Evolutionary conservation across 1,140 invertebrate genomes (phyloP).

Genomic region (Apis cerana): DNA sequence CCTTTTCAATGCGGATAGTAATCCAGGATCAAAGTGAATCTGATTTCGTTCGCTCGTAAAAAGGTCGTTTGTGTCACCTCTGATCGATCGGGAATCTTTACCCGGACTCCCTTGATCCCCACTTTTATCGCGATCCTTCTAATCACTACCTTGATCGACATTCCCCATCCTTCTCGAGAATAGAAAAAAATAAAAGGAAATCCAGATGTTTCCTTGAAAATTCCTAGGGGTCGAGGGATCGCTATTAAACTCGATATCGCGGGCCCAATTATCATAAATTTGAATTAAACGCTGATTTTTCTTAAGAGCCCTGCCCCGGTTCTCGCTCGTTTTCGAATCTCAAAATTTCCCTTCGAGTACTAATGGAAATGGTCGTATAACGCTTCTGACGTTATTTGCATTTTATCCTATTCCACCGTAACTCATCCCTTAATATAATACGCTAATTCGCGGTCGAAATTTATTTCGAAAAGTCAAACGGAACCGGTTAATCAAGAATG

Average conservation of each 20-base stretch:
- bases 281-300: slow-evolving; percentile 26
- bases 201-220: neutral
- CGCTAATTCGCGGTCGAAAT: neutral
- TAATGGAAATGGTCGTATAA: neutral
- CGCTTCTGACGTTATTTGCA: neutral
- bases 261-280: slow-evolving; percentile 37
- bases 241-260: slow-evolving; percentile 22
- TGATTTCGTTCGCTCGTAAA: slow-evolving; percentile 5
- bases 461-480: neutral
- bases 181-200: neutral
- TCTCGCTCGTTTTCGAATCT: neutral
- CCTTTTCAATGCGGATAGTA: neutral
- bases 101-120: neutral
- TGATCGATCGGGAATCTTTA: slow-evolving; percentile 4
- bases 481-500: neutral
- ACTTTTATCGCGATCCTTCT: slow-evolving; percentile 2
- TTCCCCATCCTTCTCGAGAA: neutral
- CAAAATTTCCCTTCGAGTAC: slow-evolving; percentile 13
- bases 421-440: neutral
- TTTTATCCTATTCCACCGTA: neutral
- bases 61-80: slow-evolving; percentile 25
- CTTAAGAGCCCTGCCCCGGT: neutral
- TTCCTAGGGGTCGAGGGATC: neutral
- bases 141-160: slow-evolving; percentile 14
- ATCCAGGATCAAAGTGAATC: slow-evolving; percentile 17